phyloP scores from a whole-genome alignment of 2,888 invertebrate species.

The Prosapia bicincta region DNA sequence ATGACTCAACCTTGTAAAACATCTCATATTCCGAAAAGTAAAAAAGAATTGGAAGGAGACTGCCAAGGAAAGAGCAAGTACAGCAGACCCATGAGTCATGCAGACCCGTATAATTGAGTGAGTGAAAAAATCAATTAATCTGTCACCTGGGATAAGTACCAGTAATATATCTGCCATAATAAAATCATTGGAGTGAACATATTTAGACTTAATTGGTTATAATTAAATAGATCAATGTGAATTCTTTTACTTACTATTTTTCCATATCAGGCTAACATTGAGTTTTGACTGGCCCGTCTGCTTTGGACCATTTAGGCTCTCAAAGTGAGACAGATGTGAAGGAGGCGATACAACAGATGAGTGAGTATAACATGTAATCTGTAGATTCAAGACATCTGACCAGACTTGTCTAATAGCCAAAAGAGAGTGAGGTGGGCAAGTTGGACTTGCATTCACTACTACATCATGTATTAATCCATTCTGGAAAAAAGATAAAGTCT shows the following conservation, averaged over 20 bases:
- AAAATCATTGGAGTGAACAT: conserved; percentile 3
- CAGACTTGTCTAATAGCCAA: conserved; percentile 57
- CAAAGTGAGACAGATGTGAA: conserved; percentile 45
- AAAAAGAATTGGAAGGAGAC: too few species aligned
- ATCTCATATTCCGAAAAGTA: too few species aligned
- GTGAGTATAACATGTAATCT: conserved; percentile 59
- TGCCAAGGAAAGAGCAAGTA: too few species aligned
- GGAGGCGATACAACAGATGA: conserved; percentile 57
- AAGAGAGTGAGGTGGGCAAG: conserved; percentile 63
- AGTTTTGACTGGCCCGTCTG: conserved; percentile 45
- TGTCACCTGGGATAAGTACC: too few species aligned
- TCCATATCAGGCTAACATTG: conserved; percentile 70
- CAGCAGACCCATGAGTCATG: too few species aligned
- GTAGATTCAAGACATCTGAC: conserved; percentile 50
- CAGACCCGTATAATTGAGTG: too few species aligned
- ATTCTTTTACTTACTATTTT: conserved; percentile 64
- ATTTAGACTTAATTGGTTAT: not conserved
- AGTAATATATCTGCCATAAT: too few species aligned
- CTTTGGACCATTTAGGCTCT: conserved; percentile 33
- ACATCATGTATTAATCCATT: conserved; percentile 52
- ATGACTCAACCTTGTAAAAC: too few species aligned
- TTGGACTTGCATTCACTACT: conserved; percentile 63
- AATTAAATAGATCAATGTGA: not conserved
- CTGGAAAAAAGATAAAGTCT: conserved; percentile 45
- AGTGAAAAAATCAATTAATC: too few species aligned